phyloP scores from a whole-genome alignment of 2,888 invertebrate genomes.

The Eulithis testata region DNA sequence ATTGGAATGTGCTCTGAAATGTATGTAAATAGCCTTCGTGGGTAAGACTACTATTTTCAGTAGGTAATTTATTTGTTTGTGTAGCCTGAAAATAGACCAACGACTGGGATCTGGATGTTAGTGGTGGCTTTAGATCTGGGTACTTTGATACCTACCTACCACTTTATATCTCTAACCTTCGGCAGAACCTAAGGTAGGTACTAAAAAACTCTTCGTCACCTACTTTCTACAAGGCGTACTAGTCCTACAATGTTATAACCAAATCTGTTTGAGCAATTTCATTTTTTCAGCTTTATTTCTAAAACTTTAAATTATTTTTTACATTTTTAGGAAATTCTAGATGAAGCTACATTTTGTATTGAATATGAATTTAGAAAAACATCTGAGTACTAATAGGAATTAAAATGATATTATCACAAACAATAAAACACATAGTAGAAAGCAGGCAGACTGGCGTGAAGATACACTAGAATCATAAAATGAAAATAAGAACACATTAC shows the following conservation, averaged over 20 bases:
- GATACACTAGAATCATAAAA: constrained; percentile 41
- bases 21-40: neutral
- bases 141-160: no score
- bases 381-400: neutral
- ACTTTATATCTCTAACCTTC: no score
- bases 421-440: constrained; percentile 42
- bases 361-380: neutral
- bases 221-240: neutral
- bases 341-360: constrained; percentile 6
- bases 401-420: constrained; percentile 28
- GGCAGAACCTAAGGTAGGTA: no score
- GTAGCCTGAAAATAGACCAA: no score
- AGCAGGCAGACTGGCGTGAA: constrained; percentile 41
- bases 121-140: no score
- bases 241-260: neutral
- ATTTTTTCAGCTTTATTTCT: constrained; percentile 22
- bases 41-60: neutral
- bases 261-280: neutral
- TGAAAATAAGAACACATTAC: constrained; percentile 40
- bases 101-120: no score
- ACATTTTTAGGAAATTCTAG: constrained; percentile 11
- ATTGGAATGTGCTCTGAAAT: constrained; percentile 13
- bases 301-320: constrained; percentile 7
- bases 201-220: neutral
- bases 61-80: no score